Evolutionary conservation across 2,797 vertebrate genomes (phyloP).

Genomic region (Chaenodraco wilsoni): DNA sequence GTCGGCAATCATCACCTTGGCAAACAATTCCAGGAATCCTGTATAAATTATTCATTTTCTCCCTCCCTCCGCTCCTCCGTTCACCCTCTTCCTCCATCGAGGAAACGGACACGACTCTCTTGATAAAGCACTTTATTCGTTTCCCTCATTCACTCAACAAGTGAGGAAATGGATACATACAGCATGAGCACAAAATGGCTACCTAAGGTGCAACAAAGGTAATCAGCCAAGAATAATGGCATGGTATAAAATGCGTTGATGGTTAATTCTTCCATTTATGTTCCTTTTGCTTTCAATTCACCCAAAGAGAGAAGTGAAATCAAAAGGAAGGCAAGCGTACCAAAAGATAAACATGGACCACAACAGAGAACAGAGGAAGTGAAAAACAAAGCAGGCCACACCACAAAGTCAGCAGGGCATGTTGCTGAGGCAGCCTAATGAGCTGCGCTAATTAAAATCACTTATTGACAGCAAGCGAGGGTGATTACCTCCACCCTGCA

Average conservation of each 20-base stretch:
- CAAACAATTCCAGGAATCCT: slow-evolving; percentile 88
- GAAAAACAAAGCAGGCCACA: slow-evolving; percentile 58
- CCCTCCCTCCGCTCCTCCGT: slow-evolving; percentile 49
- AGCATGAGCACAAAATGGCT: slow-evolving; percentile 45
- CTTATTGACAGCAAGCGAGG: slow-evolving; percentile 83
- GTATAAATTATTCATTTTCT: slow-evolving; percentile 87
- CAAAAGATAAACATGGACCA: slow-evolving; percentile 48
- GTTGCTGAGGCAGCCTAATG: slow-evolving; percentile 80
- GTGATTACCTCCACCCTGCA: slow-evolving; percentile 81
- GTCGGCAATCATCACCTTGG: slow-evolving; percentile 87
- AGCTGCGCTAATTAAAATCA: slow-evolving; percentile 86
- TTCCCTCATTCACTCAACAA: slow-evolving; percentile 55
- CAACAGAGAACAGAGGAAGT: slow-evolving; percentile 51
- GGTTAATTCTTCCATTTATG: neutral
- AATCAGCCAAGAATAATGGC: neutral
- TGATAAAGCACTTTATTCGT: slow-evolving; percentile 65
- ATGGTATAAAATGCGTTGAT: neutral
- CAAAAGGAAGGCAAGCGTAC: slow-evolving; percentile 23
- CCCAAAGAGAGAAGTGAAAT: slow-evolving; percentile 31
- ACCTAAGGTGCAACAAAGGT: slow-evolving; percentile 10
- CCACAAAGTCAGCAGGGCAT: slow-evolving; percentile 70
- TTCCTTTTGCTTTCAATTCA: slow-evolving; percentile 32
- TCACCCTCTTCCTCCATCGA: slow-evolving; percentile 58
- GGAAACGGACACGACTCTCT: slow-evolving; percentile 68
- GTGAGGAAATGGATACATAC: slow-evolving; percentile 52